Conservation (phyloP, 1,140 invertebrate species). For the Drosophila parvula region DNA sequence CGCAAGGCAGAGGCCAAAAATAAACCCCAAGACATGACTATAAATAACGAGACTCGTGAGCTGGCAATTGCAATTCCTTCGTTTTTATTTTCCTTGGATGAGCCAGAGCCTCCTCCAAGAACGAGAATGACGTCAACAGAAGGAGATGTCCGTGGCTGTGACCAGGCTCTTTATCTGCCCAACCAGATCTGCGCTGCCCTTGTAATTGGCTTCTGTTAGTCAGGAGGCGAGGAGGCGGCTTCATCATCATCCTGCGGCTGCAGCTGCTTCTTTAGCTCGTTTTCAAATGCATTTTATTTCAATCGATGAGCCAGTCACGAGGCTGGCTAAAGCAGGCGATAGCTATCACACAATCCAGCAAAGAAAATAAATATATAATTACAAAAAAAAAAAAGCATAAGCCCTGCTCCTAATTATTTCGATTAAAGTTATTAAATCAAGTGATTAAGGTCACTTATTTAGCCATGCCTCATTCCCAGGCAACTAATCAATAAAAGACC, state of each 20-base stretch:
- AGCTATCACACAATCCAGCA: background rate
- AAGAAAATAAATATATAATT: background rate
- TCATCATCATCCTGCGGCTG: background rate
- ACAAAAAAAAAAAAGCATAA: background rate
- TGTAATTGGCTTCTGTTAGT: constrained; percentile 47
- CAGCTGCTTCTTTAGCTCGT: background rate
- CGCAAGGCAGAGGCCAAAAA: constrained; percentile 36
- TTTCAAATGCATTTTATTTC: constrained; percentile 59
- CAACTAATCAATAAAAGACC: background rate
- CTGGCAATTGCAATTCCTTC: constrained; percentile 44
- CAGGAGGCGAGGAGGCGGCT: background rate
- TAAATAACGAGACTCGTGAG: constrained; percentile 57
- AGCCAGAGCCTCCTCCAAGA: constrained; percentile 2
- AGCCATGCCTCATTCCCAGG: background rate
- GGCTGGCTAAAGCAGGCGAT: background rate
- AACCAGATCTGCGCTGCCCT: constrained; percentile 26
- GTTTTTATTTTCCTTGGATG: too few species aligned
- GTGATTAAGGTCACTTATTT: background rate
- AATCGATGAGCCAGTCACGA: constrained; percentile 1
- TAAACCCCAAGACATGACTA: constrained; percentile 35
- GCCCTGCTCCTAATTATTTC: constrained; percentile 6
- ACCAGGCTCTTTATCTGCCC: constrained; percentile 14
- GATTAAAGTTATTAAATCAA: constrained; percentile 12
- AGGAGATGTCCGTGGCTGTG: constrained; percentile 20
- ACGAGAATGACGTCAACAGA: constrained; percentile 35